Evolutionary conservation across 2,113 vertebrate genomes (phyloP).

Genomic region (Anthoscopus minutus): DNA sequence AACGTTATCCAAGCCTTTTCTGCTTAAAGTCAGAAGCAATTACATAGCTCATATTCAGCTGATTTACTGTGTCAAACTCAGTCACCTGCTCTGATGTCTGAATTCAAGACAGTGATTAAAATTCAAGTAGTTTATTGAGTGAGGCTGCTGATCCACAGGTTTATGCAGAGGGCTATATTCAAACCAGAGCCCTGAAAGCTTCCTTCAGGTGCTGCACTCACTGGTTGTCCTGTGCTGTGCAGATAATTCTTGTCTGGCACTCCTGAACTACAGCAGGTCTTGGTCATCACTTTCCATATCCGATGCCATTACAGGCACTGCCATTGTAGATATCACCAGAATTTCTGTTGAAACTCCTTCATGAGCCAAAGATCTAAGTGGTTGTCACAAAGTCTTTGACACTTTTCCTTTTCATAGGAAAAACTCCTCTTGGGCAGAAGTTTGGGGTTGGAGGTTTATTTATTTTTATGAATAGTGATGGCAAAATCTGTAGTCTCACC

Average conservation of each 20-base stretch:
- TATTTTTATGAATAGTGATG: background rate
- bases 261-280: background rate
- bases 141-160: background rate
- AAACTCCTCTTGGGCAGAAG: background rate
- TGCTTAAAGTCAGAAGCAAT: conserved; percentile 2
- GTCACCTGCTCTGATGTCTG: background rate
- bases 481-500: background rate
- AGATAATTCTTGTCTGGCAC: background rate
- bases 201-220: background rate
- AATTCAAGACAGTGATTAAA: background rate
- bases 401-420: background rate
- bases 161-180: background rate
- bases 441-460: background rate
- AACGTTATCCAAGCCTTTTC: background rate
- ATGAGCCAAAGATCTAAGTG: background rate
- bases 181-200: background rate
- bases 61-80: conserved; percentile 25
- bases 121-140: background rate
- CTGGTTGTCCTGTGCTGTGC: background rate
- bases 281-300: background rate
- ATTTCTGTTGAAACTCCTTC: background rate
- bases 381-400: background rate
- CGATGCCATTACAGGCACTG: background rate
- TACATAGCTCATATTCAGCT: background rate
- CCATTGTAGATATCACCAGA: fast-evolving